phyloP scores from a whole-genome alignment of 2,113 vertebrate genomes.

The Bos taurus region DNA sequence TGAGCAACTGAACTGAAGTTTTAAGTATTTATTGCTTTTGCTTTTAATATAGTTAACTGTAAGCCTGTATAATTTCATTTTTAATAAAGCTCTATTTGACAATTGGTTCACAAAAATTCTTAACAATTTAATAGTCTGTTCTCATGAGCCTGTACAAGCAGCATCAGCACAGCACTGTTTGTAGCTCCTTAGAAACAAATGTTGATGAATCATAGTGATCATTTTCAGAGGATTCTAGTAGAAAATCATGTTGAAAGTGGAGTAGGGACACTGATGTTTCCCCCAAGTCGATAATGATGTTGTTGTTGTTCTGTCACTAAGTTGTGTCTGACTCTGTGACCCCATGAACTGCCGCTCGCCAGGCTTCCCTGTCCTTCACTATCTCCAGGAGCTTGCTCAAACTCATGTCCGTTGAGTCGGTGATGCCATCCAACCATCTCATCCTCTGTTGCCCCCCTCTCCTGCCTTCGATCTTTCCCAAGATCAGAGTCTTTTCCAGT shows the following conservation, averaged over 20 bases:
- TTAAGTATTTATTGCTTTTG: neutral
- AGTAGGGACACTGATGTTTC: neutral
- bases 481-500: neutral
- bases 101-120: neutral
- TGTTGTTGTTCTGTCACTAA: neutral
- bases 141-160: neutral
- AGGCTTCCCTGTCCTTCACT: neutral
- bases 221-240: neutral
- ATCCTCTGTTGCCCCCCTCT: neutral
- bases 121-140: neutral
- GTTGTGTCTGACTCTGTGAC: neutral
- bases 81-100: neutral
- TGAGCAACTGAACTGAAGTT: neutral
- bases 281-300: neutral
- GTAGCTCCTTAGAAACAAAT: neutral
- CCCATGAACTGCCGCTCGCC: neutral
- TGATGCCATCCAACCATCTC: neutral
- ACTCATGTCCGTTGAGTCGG: neutral
- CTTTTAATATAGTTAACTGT: neutral
- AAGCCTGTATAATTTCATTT: neutral
- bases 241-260: neutral
- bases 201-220: neutral
- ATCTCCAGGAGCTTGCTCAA: neutral
- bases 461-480: neutral
- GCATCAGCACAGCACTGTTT: neutral